phyloP scores from a whole-genome alignment of 92 coral and sea anemone species.

The Porites divaricata region DNA sequence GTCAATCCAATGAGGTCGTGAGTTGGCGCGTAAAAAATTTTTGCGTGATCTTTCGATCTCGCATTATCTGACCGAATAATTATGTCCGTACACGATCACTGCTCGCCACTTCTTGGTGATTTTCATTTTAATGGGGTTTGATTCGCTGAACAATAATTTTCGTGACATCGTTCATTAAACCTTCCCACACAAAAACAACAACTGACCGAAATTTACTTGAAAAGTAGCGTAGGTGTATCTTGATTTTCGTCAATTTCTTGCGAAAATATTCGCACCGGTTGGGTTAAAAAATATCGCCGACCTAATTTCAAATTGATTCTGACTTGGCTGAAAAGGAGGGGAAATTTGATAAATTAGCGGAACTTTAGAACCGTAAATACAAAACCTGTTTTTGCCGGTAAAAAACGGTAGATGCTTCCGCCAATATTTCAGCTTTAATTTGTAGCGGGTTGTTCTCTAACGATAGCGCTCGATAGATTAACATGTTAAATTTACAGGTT shows the following conservation, averaged over 20 bases:
- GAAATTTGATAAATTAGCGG: conserved; percentile 18
- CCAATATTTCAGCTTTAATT: conserved; percentile 8
- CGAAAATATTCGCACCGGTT: not conserved
- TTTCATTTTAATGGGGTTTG: conserved; percentile 53
- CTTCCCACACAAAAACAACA: conserved; percentile 48
- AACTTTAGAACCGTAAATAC: conserved; percentile 9
- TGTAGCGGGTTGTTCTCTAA: conserved; percentile 31
- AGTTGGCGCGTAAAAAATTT: conserved; percentile 36
- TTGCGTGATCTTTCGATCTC: conserved; percentile 42
- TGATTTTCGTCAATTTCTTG: not conserved
- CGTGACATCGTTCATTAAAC: conserved; percentile 53
- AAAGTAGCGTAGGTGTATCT: not conserved
- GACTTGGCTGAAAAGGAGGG: conserved; percentile 13
- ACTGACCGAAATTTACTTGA: conserved; percentile 15
- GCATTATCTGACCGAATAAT: conserved; percentile 41
- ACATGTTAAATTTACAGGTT: conserved; percentile 15
- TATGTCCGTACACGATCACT: conserved; percentile 35
- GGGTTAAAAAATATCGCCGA: not conserved
- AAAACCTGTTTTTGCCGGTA: conserved; percentile 29
- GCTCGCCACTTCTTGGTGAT: conserved; percentile 41
- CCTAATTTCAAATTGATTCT: conserved; percentile 10
- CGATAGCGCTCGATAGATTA: conserved; percentile 22
- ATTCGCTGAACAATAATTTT: conserved; percentile 48
- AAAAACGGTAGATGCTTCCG: conserved; percentile 17
- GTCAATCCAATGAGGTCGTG: conserved; percentile 25